Base-by-base conservation (phyloP, 2,888 invertebrate species). In the Pyralis farinalis region DNA sequence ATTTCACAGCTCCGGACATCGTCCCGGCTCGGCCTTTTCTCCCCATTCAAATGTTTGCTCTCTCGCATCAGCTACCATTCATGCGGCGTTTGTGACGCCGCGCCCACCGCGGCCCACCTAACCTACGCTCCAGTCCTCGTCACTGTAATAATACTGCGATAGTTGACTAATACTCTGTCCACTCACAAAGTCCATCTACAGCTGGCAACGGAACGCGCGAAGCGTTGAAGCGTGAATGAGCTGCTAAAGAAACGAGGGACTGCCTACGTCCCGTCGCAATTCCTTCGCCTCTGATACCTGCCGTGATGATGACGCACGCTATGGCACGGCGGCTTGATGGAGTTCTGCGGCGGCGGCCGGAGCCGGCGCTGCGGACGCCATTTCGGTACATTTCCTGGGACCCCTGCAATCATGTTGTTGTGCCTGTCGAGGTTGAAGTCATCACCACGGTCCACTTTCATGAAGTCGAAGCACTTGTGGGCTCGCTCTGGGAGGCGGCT, bases 401-500 rank as follows among this genome's bases (percentile, higher is more conserved):
- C n/a, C n/a, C 16, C 90, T 42, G 90, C 90, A 57, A 91, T 79
- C 63, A 86, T 69, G 49, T 63, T 77, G 79, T 93, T 93, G 90
- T 93, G 93, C 58, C 85, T 79, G 73, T 79, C 82, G 67, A 93
- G 91, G 73, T 91, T 90, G 84, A 92, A 91, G 66, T 89, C 90
- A 68, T 90, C 39, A 39, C 39, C 39, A 39, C 39, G 87, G 59
- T 91, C 91, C 64, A 89, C 85, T 79, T 91, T 92, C 77, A 92
- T 86, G 82, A 93, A 92, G 55, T 91, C 91, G 77, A 91, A 87
- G 72, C 92, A 92, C 67, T 90, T 90, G 74, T 90, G 88, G 47
- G 80, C 78, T 25, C 83, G 83, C 58, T 75, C 68, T 54, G 74
- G 66, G 31, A 78, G 63, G 51, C 71, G 81, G 50, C 72, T 83